Conservation (phyloP, 2,888 invertebrate genomes). For the Thymelicus lineola region DNA sequence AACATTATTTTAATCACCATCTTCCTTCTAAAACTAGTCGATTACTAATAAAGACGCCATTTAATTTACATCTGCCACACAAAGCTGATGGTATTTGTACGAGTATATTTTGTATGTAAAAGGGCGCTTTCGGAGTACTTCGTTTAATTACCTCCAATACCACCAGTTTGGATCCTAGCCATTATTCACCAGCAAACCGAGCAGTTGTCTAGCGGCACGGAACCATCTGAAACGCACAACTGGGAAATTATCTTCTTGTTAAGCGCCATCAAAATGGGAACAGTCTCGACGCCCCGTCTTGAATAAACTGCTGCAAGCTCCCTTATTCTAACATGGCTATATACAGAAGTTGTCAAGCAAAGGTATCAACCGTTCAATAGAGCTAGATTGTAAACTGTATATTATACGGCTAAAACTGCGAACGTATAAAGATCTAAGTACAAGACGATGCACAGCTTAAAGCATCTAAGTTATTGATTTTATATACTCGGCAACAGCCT, state of each 20-base stretch:
- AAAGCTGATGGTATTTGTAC: not conserved
- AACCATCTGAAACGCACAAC: slow-evolving; percentile 28
- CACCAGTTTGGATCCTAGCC: slow-evolving; percentile 5
- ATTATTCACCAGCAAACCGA: slow-evolving; percentile 13
- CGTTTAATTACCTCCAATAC: slow-evolving; percentile 11
- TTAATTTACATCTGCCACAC: not conserved
- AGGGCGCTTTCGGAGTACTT: not conserved
- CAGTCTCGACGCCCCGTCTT: not conserved
- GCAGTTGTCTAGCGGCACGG: slow-evolving; percentile 18
- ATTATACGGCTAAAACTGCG: too few relatives aligned
- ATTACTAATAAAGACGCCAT: too few relatives aligned
- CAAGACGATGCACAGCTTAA: too few relatives aligned
- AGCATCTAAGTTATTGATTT: too few relatives aligned
- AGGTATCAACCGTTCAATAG: too few relatives aligned
- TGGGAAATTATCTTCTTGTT: slow-evolving; percentile 30
- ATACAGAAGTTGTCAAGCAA: too few relatives aligned
- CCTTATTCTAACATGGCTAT: too few relatives aligned
- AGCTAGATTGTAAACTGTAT: too few relatives aligned
- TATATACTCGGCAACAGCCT: too few relatives aligned
- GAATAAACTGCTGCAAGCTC: not conserved
- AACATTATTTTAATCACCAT: too few relatives aligned
- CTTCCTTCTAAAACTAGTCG: too few relatives aligned
- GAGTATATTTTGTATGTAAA: not conserved
- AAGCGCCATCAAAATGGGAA: not conserved
- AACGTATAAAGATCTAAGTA: too few relatives aligned